Percentiles rank a stretch among this genome's conserved stretches.
Evolutionary conservation across 2,797 vertebrate species (phyloP).

Genomic region (Oophaga sylvatica): DNA sequence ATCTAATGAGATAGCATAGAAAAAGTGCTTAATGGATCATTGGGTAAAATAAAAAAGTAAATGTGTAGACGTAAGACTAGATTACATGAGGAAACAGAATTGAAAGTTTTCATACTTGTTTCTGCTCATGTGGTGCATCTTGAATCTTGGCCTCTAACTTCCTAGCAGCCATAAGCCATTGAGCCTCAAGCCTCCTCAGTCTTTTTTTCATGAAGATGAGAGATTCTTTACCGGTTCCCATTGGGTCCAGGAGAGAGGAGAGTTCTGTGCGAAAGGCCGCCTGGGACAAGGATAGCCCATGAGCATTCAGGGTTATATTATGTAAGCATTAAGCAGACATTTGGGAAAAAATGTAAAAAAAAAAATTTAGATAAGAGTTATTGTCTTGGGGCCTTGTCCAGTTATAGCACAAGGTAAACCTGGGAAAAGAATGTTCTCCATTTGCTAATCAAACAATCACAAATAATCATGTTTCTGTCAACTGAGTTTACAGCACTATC

Average conservation of each 20-base stretch:
- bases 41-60: not conserved
- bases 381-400: not conserved
- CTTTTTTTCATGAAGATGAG: constrained; percentile 94
- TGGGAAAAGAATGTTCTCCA: not conserved
- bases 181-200: constrained; percentile 81
- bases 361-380: not conserved
- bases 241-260: constrained; percentile 86
- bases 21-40: not conserved
- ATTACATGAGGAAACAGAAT: not conserved
- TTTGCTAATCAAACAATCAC: too few species aligned
- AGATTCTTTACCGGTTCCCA: constrained; percentile 91
- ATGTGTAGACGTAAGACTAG: not conserved
- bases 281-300: constrained; percentile 66
- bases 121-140: constrained; percentile 80
- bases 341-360: not conserved
- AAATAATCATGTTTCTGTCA: not conserved
- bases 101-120: constrained; percentile 75
- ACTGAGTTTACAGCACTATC: not conserved
- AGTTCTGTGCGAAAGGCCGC: constrained; percentile 86
- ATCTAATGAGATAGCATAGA: constrained; percentile 74
- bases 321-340: not conserved
- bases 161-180: constrained; percentile 84
- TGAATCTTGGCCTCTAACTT: constrained; percentile 81
- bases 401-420: not conserved
- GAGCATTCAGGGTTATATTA: too few species aligned